Evolutionary conservation across 53 echinoderm and acorn worm species (phyloP).

Genomic region (Paracentrotus lividus): DNA sequence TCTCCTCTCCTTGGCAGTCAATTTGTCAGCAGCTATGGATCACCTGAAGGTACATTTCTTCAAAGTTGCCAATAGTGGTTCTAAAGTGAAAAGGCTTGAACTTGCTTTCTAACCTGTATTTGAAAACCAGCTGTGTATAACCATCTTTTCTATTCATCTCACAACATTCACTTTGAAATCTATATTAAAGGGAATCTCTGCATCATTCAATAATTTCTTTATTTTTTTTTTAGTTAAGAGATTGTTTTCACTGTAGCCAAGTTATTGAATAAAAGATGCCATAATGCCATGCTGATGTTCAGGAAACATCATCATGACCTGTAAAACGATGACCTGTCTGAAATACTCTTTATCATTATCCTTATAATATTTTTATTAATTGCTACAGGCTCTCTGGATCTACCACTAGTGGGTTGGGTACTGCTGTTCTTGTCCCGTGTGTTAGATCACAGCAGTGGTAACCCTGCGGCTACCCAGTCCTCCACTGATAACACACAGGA

Average conservation of each 20-base stretch:
- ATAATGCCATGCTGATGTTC: neutral
- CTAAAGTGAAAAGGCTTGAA: too few relatives aligned
- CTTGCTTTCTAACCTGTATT: too few relatives aligned
- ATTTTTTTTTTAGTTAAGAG: neutral
- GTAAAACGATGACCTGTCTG: too few relatives aligned
- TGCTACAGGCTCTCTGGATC: conserved; percentile 84
- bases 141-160: too few relatives aligned
- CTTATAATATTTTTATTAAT: neutral
- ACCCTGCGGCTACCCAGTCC: conserved; percentile 2
- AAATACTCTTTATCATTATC: too few relatives aligned
- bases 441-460: conserved; percentile 78
- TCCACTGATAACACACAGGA: conserved; percentile 43
- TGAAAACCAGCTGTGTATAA: too few relatives aligned
- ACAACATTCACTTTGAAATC: too few relatives aligned
- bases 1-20: conserved; percentile 74
- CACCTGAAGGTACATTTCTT: conserved; percentile 55
- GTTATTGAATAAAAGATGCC: neutral
- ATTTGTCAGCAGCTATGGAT: conserved; percentile 62
- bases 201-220: too few relatives aligned
- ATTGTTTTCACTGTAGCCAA: neutral
- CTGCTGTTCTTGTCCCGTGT: conserved; percentile 94
- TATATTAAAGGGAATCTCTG: too few relatives aligned
- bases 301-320: neutral
- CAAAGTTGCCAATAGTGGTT: neutral
- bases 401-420: conserved; percentile 93